Evolutionary conservation across 2,113 vertebrate genomes (phyloP).

Genomic region (Chaetops frenatus): DNA sequence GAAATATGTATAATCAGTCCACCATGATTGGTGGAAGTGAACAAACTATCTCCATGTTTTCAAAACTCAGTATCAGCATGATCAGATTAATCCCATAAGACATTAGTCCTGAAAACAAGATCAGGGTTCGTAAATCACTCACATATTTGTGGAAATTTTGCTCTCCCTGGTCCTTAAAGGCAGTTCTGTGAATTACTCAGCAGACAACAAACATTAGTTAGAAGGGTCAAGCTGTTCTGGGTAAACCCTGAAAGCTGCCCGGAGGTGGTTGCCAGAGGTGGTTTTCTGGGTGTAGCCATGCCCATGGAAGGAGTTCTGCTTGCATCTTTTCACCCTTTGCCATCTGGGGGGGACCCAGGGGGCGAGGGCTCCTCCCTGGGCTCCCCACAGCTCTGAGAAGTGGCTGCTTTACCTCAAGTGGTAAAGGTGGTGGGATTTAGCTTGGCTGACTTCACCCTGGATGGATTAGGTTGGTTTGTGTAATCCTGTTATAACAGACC

Average conservation of each 20-base stretch:
- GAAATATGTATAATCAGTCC: background rate
- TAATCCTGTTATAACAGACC: background rate
- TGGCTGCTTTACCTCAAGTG: background rate
- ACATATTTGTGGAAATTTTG: background rate
- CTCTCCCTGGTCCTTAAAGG: background rate
- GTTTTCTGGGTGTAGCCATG: background rate
- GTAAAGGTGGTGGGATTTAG: background rate
- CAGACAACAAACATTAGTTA: background rate
- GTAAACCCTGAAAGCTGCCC: background rate
- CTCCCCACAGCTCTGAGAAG: background rate
- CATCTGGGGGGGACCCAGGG: rapidly evolving
- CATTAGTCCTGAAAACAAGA: background rate
- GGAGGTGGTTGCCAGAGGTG: background rate
- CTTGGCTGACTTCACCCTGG: background rate
- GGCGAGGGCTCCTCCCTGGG: background rate
- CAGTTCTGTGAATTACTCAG: background rate
- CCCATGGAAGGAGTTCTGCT: background rate
- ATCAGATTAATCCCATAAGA: background rate
- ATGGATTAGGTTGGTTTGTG: background rate
- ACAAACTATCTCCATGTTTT: background rate
- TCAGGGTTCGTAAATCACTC: background rate
- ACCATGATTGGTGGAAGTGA: background rate
- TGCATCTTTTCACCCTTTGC: background rate
- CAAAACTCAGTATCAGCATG: background rate
- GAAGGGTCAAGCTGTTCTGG: background rate